Percentiles rank a stretch among this genome's conserved stretches.
phyloP scores from a whole-genome alignment of 2,888 invertebrate genomes.

The Phoenoteleia sp. region DNA sequence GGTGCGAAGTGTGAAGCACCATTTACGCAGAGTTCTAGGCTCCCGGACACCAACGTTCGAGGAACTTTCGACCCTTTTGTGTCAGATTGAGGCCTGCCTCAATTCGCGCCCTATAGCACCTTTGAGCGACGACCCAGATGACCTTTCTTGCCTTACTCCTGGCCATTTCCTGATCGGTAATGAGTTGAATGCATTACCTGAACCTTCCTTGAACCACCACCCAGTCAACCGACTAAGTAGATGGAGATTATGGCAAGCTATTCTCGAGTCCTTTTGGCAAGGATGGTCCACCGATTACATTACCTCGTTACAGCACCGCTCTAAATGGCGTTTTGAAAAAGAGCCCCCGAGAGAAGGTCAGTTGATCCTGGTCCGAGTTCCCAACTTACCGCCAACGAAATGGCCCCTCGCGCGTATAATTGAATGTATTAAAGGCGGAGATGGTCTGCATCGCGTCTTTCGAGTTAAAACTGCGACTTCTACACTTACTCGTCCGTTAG shows the following conservation, averaged over 20 bases:
- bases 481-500: neutral
- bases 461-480: neutral
- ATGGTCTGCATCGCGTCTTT: neutral
- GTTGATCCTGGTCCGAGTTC: neutral
- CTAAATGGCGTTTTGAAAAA: constrained; percentile 55
- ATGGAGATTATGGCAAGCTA: constrained; percentile 59
- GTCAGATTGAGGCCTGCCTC: neutral
- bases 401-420: neutral
- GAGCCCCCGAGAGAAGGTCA: neutral
- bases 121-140: constrained; percentile 43
- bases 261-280: constrained; percentile 65
- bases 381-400: constrained; percentile 1
- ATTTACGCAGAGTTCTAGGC: constrained; percentile 71
- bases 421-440: neutral
- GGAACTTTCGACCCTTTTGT: constrained; percentile 63
- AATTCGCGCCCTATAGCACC: constrained; percentile 33
- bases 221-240: constrained; percentile 53
- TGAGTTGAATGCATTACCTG: constrained; percentile 58
- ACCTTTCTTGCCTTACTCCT: constrained; percentile 63
- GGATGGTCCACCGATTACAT: constrained; percentile 71
- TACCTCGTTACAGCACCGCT: constrained; percentile 62
- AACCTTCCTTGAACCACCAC: constrained; percentile 42
- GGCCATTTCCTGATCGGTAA: constrained; percentile 73
- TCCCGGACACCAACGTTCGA: constrained; percentile 67
- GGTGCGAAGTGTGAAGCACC: constrained; percentile 70